Percentiles rank a stretch among this genome's conserved stretches.
Evolutionary conservation across 2,888 invertebrate genomes (phyloP).

Genomic region (Sinodicranocentrus sp.): DNA sequence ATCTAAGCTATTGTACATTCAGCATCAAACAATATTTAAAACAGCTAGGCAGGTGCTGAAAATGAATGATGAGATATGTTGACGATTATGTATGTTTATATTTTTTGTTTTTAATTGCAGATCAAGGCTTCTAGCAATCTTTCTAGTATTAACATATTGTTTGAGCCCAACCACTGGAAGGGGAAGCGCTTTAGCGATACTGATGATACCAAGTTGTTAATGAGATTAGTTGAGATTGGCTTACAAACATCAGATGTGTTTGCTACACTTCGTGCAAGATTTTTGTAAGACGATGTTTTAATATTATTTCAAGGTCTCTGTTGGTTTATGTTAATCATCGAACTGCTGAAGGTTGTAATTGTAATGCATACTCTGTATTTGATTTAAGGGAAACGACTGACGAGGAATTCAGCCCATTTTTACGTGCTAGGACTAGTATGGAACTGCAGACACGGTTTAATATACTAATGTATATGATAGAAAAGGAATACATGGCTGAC

Average conservation of each 20-base stretch:
- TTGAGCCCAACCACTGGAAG: conserved; percentile 29
- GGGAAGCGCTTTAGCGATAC: conserved; percentile 23
- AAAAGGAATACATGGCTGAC: too few species aligned
- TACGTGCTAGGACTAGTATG: conserved; percentile 36
- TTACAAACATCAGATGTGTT: conserved; percentile 31
- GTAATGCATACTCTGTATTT: background rate
- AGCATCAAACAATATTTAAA: background rate
- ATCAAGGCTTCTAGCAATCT: too few species aligned
- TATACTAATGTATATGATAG: conserved; percentile 36
- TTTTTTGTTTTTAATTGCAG: too few species aligned
- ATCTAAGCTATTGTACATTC: background rate
- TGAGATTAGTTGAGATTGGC: conserved; percentile 3
- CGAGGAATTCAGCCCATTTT: conserved; percentile 21
- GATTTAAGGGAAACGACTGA: too few species aligned
- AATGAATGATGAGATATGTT: too few species aligned
- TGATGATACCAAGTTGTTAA: conserved; percentile 33
- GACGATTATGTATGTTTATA: too few species aligned
- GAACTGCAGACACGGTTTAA: conserved; percentile 39
- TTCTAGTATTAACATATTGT: background rate
- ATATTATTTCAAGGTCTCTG: conserved; percentile 6
- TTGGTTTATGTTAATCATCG: too few species aligned
- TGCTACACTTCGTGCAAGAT: background rate
- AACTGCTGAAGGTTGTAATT: too few species aligned
- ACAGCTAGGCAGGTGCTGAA: background rate
- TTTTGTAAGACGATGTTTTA: conserved; percentile 14